These are phyloP conservation scores for Pheosia gnoma DNA, from an alignment of 2,888 invertebrate species.

Conservation along the genomic window DNA sequence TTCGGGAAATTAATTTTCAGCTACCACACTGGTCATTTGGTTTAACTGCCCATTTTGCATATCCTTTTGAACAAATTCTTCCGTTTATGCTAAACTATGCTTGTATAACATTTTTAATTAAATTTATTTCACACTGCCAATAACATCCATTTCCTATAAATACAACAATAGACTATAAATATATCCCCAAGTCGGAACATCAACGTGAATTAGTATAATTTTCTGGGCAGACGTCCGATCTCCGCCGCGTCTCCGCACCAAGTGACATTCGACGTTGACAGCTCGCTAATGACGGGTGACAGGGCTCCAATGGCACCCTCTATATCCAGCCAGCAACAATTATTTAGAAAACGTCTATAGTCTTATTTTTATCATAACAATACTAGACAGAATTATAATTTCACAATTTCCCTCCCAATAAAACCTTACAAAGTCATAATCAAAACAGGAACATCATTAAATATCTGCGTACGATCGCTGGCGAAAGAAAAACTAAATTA, in stretches of 20 bases:
- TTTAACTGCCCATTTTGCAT: too few relatives aligned
- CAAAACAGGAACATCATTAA: slow-evolving; percentile 57
- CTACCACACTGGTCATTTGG: too few relatives aligned
- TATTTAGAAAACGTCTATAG: slow-evolving; percentile 16
- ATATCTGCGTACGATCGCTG: slow-evolving; percentile 72
- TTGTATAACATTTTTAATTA: too few relatives aligned
- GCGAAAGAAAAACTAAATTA: slow-evolving; percentile 67
- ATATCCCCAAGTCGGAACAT: slow-evolving; percentile 35
- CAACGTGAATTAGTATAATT: slow-evolving; percentile 43
- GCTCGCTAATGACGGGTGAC: slow-evolving; percentile 59
- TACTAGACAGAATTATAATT: neutral
- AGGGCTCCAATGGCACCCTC: slow-evolving; percentile 49
- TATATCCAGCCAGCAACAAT: slow-evolving; percentile 43
- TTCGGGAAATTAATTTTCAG: too few relatives aligned
- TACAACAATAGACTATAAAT: slow-evolving; percentile 20
- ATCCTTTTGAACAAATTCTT: too few relatives aligned
- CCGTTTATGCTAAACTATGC: too few relatives aligned
- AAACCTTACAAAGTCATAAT: slow-evolving; percentile 41
- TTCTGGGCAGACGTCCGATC: slow-evolving; percentile 43
- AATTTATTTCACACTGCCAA: too few relatives aligned
- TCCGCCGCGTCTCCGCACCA: slow-evolving; percentile 25
- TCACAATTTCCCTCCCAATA: slow-evolving; percentile 7
- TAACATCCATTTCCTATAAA: neutral
- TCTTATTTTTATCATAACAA: neutral
- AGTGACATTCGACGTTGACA: slow-evolving; percentile 60